Conservation (phyloP, 1,140 invertebrate genomes). For the Sitodiplosis mosellana region DNA sequence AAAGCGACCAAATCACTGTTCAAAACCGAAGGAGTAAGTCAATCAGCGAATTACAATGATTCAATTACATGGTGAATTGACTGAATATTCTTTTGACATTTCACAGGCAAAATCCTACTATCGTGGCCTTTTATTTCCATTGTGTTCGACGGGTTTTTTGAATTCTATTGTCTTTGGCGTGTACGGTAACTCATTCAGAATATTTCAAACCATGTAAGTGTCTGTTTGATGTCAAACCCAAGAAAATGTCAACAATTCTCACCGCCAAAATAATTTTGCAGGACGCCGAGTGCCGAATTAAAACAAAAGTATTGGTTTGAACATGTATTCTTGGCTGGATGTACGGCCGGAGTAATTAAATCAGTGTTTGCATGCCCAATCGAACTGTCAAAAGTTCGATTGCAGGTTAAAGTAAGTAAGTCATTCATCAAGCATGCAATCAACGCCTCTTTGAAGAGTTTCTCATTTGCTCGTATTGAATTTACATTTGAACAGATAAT, state of each 20-base stretch:
- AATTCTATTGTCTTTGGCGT: conserved; percentile 56
- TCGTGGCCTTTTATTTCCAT: conserved; percentile 48
- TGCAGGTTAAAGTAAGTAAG: conserved; percentile 21
- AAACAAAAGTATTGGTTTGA: conserved; percentile 17
- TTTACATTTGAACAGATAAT: conserved; percentile 17
- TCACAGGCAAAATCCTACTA: conserved; percentile 21
- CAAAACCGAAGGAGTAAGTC: not conserved
- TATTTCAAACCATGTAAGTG: conserved; percentile 12
- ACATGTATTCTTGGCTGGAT: conserved; percentile 34
- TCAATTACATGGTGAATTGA: not conserved
- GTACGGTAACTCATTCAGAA: conserved; percentile 37
- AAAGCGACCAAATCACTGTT: not conserved
- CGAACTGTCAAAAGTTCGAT: conserved; percentile 49
- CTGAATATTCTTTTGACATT: not conserved
- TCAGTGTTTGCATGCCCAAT: conserved; percentile 41
- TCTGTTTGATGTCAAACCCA: not conserved
- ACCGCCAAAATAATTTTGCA: no score
- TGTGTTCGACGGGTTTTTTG: conserved; percentile 42
- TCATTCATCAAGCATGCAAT: conserved; percentile 27
- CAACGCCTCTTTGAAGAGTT: conserved; percentile 10
- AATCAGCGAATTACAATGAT: not conserved
- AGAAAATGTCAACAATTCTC: no score
- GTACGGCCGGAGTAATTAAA: conserved; percentile 37
- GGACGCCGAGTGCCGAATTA: conserved; percentile 16
- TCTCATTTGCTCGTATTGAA: conserved; percentile 4